A percentile compares a stretch with the other conserved stretches of the same genome.
Evolutionary conservation across 2,888 invertebrate genomes (phyloP).

Genomic region (Drosophila limbata): DNA sequence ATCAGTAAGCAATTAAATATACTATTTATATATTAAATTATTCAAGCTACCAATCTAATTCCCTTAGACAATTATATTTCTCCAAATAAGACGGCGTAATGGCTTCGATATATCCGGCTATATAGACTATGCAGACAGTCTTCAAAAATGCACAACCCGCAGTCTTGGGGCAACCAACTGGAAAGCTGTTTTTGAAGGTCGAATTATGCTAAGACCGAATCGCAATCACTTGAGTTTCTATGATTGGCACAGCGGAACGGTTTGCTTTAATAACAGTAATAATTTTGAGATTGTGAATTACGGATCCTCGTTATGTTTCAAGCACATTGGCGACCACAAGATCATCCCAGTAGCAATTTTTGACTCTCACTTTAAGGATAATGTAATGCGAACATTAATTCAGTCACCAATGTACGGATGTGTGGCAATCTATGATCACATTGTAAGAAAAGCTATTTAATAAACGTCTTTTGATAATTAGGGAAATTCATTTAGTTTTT

Average conservation of each 20-base stretch:
- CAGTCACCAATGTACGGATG: slow-evolving; percentile 45
- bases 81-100: slow-evolving; percentile 48
- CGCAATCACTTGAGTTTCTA: slow-evolving; percentile 51
- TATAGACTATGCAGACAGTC: slow-evolving; percentile 58
- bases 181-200: slow-evolving; percentile 52
- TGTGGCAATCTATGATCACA: slow-evolving; percentile 54
- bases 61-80: slow-evolving; percentile 57
- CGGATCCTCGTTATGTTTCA: slow-evolving; percentile 38
- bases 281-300: slow-evolving; percentile 44
- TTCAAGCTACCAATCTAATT: too few species aligned
- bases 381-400: slow-evolving; percentile 46
- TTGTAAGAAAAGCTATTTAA: slow-evolving; percentile 49
- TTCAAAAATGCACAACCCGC: slow-evolving; percentile 17
- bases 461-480: neutral
- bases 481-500: neutral
- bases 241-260: slow-evolving; percentile 52
- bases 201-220: slow-evolving; percentile 37
- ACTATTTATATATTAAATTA: too few species aligned
- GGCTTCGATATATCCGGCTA: slow-evolving; percentile 65
- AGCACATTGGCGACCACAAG: slow-evolving; percentile 58
- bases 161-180: slow-evolving; percentile 39
- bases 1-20: slow-evolving; percentile 86
- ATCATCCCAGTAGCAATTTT: slow-evolving; percentile 44
- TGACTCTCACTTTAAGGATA: slow-evolving; percentile 13
- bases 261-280: slow-evolving; percentile 39